A percentile compares a stretch with the other conserved stretches of the same genome.
Evolutionary conservation across 2,113 vertebrate species (phyloP).

Genomic region (Nanger granti): DNA sequence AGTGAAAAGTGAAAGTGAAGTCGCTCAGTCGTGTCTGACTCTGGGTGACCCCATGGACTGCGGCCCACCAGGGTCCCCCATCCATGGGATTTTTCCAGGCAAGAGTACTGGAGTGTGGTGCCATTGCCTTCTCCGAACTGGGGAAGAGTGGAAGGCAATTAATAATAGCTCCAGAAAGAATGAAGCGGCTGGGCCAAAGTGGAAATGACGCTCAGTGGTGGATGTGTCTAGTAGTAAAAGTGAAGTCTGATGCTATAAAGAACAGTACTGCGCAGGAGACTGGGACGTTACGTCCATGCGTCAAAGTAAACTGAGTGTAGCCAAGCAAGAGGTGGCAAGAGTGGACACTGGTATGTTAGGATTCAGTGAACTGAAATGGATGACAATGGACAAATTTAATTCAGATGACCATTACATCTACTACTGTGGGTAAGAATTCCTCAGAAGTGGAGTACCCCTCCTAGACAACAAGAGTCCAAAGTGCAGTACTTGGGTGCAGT

Average conservation of each 20-base stretch:
- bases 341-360: not conserved
- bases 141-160: not conserved
- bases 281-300: not conserved
- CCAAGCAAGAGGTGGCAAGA: not conserved
- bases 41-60: too few relatives aligned
- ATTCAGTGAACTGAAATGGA: not conserved
- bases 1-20: too few relatives aligned
- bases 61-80: too few relatives aligned
- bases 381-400: not conserved
- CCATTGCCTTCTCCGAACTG: not conserved
- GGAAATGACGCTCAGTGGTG: not conserved
- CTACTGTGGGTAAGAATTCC: not conserved
- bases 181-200: not conserved
- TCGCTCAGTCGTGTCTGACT: too few relatives aligned
- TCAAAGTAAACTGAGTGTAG: not conserved
- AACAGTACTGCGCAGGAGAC: fast-evolving
- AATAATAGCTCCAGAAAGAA: not conserved
- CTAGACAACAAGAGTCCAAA: not conserved
- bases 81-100: too few relatives aligned
- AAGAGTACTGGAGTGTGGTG: too few relatives aligned
- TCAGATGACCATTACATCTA: not conserved
- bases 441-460: not conserved
- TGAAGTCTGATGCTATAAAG: not conserved
- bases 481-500: not conserved
- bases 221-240: not conserved